Evolutionary conservation across 1,140 invertebrate species (phyloP), one percentile per base, ranked within the genome.

Genomic region (Aphaenogaster floridana): DNA sequence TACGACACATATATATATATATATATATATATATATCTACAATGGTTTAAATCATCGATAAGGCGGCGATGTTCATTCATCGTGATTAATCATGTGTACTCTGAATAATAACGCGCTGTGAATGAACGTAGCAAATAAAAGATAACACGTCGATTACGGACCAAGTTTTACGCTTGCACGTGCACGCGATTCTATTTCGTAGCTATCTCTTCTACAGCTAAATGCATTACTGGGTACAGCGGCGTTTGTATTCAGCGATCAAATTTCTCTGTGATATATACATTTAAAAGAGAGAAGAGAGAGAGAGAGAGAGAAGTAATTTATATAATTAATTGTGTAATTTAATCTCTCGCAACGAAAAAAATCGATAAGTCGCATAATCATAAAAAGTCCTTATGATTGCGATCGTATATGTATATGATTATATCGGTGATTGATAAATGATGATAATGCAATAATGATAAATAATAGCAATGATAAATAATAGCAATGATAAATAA

Each of bases 71-170:
- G 48, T 71, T 42, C 63, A 54, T 69, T 54, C 48, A 42, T 54
- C 45, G 15, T 36, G 78, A 69, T 54, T 81, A 81, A 71, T 81
- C 78, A 48, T 45, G 39, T 42, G 17, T 71, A 54, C 1, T 36
- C 36, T 28, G 15, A 9, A 69, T 54, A 28, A 77, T 61, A 64
- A 69, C 36, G 15, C 63, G 48, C 13, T 17, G 11, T 81, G 78
- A 81, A 81, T 81, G 78, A 71, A 81, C 36, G 36, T 81, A 42
- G n/a, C 61, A 36, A 69, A 28, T 80, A 71, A 69, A 54, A 69
- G 78, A 81, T 81, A 69, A 69, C 50, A 5, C 36, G 21, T 8
- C 4, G 34, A 52, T 63, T 48, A 50, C 39, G 7, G 34, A 0
- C 28, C 17, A 17, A 21, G n/a, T 39, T 72, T 52, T 52, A 17